A percentile compares a stretch with the other conserved stretches of the same genome.
Evolutionary conservation across 2,113 vertebrate genomes (phyloP).

Genomic region (Ceuthmochares aereus): DNA sequence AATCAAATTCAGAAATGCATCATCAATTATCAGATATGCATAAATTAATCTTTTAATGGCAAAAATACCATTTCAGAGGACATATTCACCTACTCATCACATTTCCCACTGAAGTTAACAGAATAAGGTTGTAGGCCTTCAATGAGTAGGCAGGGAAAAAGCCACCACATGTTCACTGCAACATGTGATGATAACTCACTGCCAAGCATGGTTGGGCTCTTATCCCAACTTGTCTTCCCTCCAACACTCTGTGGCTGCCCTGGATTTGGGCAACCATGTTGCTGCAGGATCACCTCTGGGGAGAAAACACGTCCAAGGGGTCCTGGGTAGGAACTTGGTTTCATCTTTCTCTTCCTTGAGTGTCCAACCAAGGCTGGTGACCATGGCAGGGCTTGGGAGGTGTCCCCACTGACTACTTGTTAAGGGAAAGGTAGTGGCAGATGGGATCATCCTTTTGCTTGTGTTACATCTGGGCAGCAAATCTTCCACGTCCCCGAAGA

Average conservation of each 20-base stretch:
- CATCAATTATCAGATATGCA: conserved; percentile 18
- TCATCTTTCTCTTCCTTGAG: background rate
- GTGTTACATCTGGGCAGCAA: background rate
- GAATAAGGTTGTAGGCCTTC: background rate
- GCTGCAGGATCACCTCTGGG: background rate
- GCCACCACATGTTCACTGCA: conserved; percentile 39
- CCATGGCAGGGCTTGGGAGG: background rate
- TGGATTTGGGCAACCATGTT: background rate
- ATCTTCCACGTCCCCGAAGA: accelerated
- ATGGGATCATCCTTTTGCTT: background rate
- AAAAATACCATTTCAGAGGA: conserved; percentile 33
- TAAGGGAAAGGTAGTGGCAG: background rate
- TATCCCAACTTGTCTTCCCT: conserved; percentile 17
- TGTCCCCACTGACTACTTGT: background rate
- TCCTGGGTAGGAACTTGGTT: background rate
- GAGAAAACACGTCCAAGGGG: background rate
- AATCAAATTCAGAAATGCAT: conserved; percentile 21
- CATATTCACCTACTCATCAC: conserved; percentile 58
- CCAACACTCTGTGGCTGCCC: background rate
- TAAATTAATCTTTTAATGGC: conserved; percentile 27
- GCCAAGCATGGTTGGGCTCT: background rate
- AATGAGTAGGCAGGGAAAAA: conserved; percentile 59
- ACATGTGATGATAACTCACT: conserved; percentile 58
- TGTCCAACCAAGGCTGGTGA: background rate
- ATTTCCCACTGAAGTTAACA: conserved; percentile 47